Evolutionary conservation across 2,797 vertebrate species (phyloP).

Genomic region (Cossypha dichroa): DNA sequence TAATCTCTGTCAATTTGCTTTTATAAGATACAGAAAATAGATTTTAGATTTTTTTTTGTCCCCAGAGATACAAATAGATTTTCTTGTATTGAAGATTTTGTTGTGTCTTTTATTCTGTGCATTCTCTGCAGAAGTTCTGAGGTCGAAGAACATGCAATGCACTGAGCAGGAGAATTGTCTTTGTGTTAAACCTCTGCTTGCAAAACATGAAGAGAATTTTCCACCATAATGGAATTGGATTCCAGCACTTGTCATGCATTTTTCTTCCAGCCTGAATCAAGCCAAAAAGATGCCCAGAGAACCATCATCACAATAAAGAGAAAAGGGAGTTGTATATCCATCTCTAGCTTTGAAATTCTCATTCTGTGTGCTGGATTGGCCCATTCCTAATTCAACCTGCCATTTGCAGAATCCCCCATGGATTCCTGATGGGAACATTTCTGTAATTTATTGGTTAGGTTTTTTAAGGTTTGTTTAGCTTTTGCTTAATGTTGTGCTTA

Average conservation of each 20-base stretch:
- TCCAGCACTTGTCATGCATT: neutral
- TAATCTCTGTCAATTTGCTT: neutral
- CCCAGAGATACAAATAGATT: neutral
- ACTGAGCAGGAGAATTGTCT: neutral
- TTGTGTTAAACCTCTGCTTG: neutral
- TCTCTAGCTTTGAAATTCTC: neutral
- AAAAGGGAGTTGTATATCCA: neutral
- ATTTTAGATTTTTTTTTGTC: neutral
- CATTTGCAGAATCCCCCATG: neutral
- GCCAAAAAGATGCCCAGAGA: neutral
- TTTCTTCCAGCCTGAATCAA: slow-evolving; percentile 28
- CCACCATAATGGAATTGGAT: neutral
- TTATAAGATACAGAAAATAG: neutral
- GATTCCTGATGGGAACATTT: neutral
- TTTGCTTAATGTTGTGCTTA: neutral
- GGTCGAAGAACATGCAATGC: neutral
- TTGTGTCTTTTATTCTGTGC: neutral
- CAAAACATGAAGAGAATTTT: neutral
- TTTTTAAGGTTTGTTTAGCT: neutral
- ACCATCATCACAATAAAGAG: neutral
- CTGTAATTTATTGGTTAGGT: neutral
- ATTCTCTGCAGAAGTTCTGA: neutral
- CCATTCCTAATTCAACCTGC: neutral
- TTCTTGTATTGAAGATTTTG: neutral
- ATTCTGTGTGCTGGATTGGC: neutral